phyloP scores from a whole-genome alignment of 2,113 vertebrate genomes.

The Theropithecus gelada region DNA sequence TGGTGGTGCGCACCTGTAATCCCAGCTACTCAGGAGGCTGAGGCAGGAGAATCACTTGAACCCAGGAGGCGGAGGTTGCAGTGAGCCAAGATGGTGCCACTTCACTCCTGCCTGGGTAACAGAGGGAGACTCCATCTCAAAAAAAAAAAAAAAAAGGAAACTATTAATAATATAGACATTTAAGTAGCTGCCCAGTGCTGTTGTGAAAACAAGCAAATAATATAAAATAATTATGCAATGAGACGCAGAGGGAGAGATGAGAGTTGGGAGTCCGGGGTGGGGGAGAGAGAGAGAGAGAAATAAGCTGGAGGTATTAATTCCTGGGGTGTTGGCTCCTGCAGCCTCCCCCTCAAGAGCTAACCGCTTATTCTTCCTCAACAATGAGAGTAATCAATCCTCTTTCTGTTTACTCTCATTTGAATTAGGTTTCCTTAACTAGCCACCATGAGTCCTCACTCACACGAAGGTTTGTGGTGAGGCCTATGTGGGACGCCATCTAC shows the following conservation, averaged over 20 bases:
- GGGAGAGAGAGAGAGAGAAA: not conserved
- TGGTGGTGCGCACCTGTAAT: too few relatives aligned
- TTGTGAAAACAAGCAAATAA: not conserved
- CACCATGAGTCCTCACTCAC: not conserved
- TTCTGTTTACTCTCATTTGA: not conserved
- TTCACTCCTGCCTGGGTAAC: too few relatives aligned
- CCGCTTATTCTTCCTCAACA: not conserved
- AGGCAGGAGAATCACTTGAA: too few relatives aligned
- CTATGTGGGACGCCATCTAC: accelerated
- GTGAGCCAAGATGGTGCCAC: too few relatives aligned
- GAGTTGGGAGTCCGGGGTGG: too few relatives aligned
- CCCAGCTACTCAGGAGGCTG: too few relatives aligned
- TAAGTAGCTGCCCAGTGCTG: not conserved
- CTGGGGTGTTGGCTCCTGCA: not conserved
- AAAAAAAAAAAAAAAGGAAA: not conserved
- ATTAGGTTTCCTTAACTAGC: not conserved
- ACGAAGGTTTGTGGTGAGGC: not conserved
- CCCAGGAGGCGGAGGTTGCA: too few relatives aligned
- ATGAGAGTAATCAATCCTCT: not conserved
- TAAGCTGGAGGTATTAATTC: not conserved
- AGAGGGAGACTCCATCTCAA: too few relatives aligned
- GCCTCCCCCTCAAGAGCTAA: not conserved
- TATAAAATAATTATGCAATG: not conserved
- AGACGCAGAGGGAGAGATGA: not conserved
- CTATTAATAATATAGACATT: not conserved